These are phyloP conservation scores for Chlorodrepanis virens DNA, from an alignment of 2,113 vertebrate genomes.

Conservation along the genomic window DNA sequence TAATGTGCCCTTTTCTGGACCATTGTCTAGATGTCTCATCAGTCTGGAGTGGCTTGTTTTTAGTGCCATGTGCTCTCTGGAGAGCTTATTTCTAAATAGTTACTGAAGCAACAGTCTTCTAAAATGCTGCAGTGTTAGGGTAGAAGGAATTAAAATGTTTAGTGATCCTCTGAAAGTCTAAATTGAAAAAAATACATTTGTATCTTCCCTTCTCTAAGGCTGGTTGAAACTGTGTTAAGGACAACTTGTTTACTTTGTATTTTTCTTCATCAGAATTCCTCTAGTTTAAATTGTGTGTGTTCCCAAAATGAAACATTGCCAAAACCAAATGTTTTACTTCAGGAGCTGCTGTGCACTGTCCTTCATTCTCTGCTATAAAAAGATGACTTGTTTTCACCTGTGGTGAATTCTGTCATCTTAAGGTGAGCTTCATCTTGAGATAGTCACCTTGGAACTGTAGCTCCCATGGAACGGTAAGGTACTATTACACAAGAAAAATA, in stretches of 20 bases:
- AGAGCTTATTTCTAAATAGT: conserved; percentile 45
- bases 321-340: not conserved
- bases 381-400: not conserved
- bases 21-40: conserved; percentile 28
- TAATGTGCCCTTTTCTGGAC: conserved; percentile 11
- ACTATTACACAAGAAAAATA: not conserved
- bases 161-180: not conserved
- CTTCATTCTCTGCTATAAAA: not conserved
- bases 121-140: not conserved
- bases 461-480: not conserved
- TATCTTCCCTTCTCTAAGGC: not conserved
- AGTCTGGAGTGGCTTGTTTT: conserved; percentile 26
- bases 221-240: not conserved
- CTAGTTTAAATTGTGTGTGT: not conserved
- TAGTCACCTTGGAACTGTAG: not conserved
- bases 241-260: rapidly evolving
- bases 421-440: not conserved
- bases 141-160: not conserved
- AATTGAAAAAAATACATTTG: not conserved
- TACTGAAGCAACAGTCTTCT: conserved; percentile 1
- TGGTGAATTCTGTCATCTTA: not conserved
- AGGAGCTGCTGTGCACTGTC: not conserved
- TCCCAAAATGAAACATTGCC: not conserved
- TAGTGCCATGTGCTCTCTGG: not conserved
- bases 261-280: not conserved